Evolutionary conservation across 2,888 invertebrate species (phyloP), one percentile per base, ranked within the genome.

Genomic region (Zootermopsis nevadensis): DNA sequence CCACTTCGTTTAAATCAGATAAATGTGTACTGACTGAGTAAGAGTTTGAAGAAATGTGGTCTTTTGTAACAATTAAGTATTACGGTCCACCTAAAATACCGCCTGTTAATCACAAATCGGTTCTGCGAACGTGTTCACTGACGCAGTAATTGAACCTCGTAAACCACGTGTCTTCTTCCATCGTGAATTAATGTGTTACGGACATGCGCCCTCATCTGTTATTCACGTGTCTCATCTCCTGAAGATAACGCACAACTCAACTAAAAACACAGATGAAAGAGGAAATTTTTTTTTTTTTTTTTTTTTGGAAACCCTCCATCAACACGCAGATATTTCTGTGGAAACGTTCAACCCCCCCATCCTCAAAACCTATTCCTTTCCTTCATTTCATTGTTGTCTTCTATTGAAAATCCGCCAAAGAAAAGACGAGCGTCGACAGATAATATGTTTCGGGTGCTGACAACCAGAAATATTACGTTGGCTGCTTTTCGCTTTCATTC

Each of bases 381-480:
- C 76, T n/a, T 42, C 8, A 15, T 4, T 24, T 31, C 77, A 55
- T 77, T 77, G 77, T 77, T 77, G 77, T 77, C 77, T 30, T 7
- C 53, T 22, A 77, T 48, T 33, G 31, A 77, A 77, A 77, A 55
- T 55, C 22, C 33, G 48, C 77, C 31, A 31, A 77, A 77, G 55
- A 77, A 77, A 77, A 77, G 77, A 53, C 53, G 31, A 33, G 31
- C 30, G 31, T 30, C 48, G 77, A 77, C 77, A 77, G 53, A 77
- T 77, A 77, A 77, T 53, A 31, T 48, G 48, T 48, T 53, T 48
- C n/a, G 7, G 30, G 77, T 77, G 53, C 27, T 77, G 53, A 53
- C 77, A 77, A 24, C 53, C 76, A 76, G 76, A 76, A 76, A 76
- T 76, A 76, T 76, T 76, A 42, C 19, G 76, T 42, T 76, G 42